These are phyloP conservation scores for Eristalis intricaria DNA, from an alignment of 2,888 invertebrate genomes.

Conservation along the genomic window DNA sequence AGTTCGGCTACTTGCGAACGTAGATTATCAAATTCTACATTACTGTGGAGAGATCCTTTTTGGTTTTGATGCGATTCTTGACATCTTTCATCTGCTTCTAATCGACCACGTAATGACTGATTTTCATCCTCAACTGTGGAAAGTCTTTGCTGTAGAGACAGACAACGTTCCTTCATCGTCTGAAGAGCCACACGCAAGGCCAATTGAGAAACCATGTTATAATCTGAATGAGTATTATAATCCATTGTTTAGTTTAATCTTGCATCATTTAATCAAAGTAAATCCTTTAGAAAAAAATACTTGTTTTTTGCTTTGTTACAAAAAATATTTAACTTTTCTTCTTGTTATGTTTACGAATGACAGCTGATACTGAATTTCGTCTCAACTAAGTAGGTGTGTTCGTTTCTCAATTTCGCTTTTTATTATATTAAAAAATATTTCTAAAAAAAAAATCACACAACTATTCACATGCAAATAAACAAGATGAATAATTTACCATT, in stretches of 20 bases:
- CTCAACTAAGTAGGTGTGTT: neutral
- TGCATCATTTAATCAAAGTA: slow-evolving; percentile 26
- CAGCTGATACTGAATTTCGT: slow-evolving; percentile 12
- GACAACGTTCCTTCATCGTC: slow-evolving; percentile 91
- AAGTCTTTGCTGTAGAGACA: slow-evolving; percentile 87
- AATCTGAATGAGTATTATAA: slow-evolving; percentile 30
- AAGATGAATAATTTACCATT: too few relatives aligned
- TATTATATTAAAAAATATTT: neutral
- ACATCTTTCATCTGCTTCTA: slow-evolving; percentile 80
- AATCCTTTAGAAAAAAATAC: neutral
- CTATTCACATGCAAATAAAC: too few relatives aligned
- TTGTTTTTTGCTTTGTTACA: neutral
- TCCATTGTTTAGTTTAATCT: slow-evolving; percentile 33
- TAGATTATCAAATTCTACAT: slow-evolving; percentile 82
- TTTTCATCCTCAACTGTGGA: slow-evolving; percentile 89
- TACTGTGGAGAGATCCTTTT: slow-evolving; percentile 71
- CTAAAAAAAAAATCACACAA: too few relatives aligned
- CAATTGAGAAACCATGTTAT: slow-evolving; percentile 76
- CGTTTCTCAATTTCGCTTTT: neutral
- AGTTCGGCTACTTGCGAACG: slow-evolving; percentile 86
- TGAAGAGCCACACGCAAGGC: slow-evolving; percentile 89
- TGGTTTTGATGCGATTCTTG: slow-evolving; percentile 26
- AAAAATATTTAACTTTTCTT: neutral
- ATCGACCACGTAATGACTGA: slow-evolving; percentile 83
- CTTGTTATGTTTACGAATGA: slow-evolving; percentile 47